Conservation (phyloP, 2,888 invertebrate genomes). For the Perizoma flavofasciatum region DNA sequence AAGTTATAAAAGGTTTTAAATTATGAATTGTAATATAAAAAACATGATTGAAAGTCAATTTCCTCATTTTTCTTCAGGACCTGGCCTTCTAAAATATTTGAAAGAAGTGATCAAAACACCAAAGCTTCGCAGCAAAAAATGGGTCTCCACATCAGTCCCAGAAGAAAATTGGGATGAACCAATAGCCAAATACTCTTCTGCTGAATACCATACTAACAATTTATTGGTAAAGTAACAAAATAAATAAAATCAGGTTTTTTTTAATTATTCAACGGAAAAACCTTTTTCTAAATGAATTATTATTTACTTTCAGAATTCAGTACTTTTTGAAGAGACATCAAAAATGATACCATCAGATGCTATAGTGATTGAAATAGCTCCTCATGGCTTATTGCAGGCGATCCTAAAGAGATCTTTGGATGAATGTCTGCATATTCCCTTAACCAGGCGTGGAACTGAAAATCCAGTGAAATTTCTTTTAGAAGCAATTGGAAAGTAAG, state of each 20-base stretch:
- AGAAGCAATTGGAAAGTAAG: conserved; percentile 84
- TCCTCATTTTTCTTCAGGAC: conserved; percentile 43
- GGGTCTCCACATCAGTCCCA: conserved; percentile 93
- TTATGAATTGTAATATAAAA: too few relatives aligned
- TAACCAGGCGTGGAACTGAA: conserved; percentile 83
- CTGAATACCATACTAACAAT: conserved; percentile 94
- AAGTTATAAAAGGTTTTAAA: not conserved
- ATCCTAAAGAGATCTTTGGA: conserved; percentile 89
- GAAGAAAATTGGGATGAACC: conserved; percentile 57
- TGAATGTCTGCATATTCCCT: conserved; percentile 86
- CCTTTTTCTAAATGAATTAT: too few relatives aligned
- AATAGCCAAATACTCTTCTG: conserved; percentile 84
- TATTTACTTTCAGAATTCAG: conserved; percentile 81
- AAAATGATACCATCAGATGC: conserved; percentile 89
- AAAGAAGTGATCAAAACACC: conserved; percentile 85
- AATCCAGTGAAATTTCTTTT: conserved; percentile 83
- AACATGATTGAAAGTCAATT: too few relatives aligned
- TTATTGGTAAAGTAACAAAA: too few relatives aligned
- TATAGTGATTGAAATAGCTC: conserved; percentile 91
- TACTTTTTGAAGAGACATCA: conserved; percentile 90
- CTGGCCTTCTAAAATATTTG: conserved; percentile 81
- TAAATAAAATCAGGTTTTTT: conserved; percentile 54
- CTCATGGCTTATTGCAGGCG: conserved; percentile 92
- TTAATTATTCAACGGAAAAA: too few relatives aligned
- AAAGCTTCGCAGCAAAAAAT: conserved; percentile 86